Percentiles rank a stretch among this genome's conserved stretches.
Conservation (phyloP, 1,140 invertebrate species). For the Belonocnema kinseyi region DNA sequence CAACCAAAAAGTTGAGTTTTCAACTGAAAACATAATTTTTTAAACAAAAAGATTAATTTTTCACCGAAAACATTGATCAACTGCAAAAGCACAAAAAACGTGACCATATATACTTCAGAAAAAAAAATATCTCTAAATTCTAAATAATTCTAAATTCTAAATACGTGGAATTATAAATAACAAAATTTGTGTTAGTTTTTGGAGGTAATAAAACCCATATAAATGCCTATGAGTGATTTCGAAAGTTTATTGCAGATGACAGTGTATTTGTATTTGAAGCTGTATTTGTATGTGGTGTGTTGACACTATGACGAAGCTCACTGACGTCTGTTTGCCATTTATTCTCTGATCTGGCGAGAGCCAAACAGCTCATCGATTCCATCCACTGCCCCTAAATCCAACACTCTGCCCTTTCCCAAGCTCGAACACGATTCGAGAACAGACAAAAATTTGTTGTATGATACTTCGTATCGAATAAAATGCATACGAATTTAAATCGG, state of each 20-base stretch:
- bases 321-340: slow-evolving; percentile 56
- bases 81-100: no score
- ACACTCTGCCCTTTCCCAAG: background rate
- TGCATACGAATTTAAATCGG: slow-evolving; percentile 49
- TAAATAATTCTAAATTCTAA: no score
- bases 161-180: no score
- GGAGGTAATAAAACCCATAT: no score
- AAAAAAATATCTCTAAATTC: no score
- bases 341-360: slow-evolving; percentile 49
- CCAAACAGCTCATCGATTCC: slow-evolving; percentile 44
- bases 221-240: background rate
- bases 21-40: no score
- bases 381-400: background rate
- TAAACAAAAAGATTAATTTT: no score
- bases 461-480: slow-evolving; percentile 40
- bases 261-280: background rate
- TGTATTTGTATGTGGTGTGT: slow-evolving; percentile 34
- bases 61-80: no score
- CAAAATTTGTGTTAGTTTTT: no score
- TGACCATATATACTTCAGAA: no score
- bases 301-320: slow-evolving; percentile 32
- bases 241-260: background rate
- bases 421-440: slow-evolving; percentile 43
- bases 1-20: no score
- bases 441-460: slow-evolving; percentile 46